These are phyloP conservation scores for Mycalesis mineus DNA, from an alignment of 2,888 invertebrate species.

Conservation along the genomic window DNA sequence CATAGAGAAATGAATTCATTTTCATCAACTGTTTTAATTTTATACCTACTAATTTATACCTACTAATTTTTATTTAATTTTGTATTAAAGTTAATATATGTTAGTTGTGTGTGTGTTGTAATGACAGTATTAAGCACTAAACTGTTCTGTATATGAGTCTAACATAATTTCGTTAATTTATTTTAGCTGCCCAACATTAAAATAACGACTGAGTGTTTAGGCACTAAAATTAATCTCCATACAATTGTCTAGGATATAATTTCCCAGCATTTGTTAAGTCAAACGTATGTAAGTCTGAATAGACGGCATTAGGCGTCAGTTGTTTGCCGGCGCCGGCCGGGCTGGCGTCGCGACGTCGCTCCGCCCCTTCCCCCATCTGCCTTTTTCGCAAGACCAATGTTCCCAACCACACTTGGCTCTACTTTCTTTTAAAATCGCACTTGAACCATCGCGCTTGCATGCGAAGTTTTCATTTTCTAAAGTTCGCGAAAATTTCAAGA, in stretches of 20 bases:
- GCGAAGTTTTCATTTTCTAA: neutral
- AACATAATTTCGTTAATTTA: too few relatives aligned
- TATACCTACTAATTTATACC: too few relatives aligned
- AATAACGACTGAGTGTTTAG: neutral
- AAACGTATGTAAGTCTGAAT: constrained; percentile 31
- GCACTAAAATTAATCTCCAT: constrained; percentile 13
- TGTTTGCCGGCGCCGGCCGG: constrained; percentile 64
- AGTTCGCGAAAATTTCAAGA: neutral
- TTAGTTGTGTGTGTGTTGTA: too few relatives aligned
- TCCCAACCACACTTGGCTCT: constrained; percentile 15
- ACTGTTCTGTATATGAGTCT: too few relatives aligned
- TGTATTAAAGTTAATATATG: too few relatives aligned
- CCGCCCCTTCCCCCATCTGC: constrained; percentile 34
- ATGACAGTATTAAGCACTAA: too few relatives aligned
- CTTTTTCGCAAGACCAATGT: constrained; percentile 11
- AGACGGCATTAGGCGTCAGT: constrained; percentile 40
- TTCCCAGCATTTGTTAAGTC: constrained; percentile 1
- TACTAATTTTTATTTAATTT: too few relatives aligned
- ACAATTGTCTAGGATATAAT: constrained; percentile 15
- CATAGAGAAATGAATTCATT: too few relatives aligned
- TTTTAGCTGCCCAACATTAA: too few relatives aligned
- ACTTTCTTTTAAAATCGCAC: constrained; percentile 12
- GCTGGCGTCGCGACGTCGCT: constrained; percentile 75
- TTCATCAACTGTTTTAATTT: too few relatives aligned
- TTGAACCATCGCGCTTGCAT: constrained; percentile 8